Base-by-base conservation (phyloP, 2,797 vertebrate genomes). In the Carcharodon carcharias region DNA sequence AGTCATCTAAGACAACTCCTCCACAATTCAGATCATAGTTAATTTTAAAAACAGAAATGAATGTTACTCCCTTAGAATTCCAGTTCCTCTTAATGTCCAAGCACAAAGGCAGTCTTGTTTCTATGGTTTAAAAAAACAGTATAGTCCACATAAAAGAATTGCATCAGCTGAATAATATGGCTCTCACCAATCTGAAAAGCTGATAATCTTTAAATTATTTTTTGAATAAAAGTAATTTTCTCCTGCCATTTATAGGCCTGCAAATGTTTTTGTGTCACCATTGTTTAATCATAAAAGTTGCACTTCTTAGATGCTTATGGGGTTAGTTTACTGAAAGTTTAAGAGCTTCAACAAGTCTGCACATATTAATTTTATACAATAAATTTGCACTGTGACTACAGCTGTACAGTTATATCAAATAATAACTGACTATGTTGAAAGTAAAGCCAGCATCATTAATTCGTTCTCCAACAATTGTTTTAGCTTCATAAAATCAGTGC, bases 51-150 rank as follows among this genome's bases (percentile, higher is more conserved):
- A 40, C 4, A 50, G 67, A 95, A 71, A 54, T 31, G 40, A 73
- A 31, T 71, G n/a, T 9, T 0, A 67, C n/a, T 69, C 45, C 26
- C 31, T 95, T 50, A 73, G 50, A 69, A 73, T 95, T 95, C 71
- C 50, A 73, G 45, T 71, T 95, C 94, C 94, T 73, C 94, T 95
- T 69, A 4, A 95, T 31, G 23, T 73, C 67, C 50, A 95, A 95
- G 69, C 45, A 73, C 67, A 95, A 95, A 95, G 67, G 28, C 45
- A 0, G 26, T 35, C 65, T 67, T 95, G 45, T 56, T 11, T 54
- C 45, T 71, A 6, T 73, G 94, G 14, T 56, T 95, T 56, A 54
- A 54, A 54, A 54, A 95, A 93, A 8, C 69, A 95, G 67, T 73
- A 4, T 31, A 69, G 54, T 28, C 94, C 26, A 95, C 14, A 45